Percentiles rank a stretch among this genome's conserved stretches.
phyloP scores from a whole-genome alignment of 2,888 invertebrate genomes.

The Ormyrus nitidulus region DNA sequence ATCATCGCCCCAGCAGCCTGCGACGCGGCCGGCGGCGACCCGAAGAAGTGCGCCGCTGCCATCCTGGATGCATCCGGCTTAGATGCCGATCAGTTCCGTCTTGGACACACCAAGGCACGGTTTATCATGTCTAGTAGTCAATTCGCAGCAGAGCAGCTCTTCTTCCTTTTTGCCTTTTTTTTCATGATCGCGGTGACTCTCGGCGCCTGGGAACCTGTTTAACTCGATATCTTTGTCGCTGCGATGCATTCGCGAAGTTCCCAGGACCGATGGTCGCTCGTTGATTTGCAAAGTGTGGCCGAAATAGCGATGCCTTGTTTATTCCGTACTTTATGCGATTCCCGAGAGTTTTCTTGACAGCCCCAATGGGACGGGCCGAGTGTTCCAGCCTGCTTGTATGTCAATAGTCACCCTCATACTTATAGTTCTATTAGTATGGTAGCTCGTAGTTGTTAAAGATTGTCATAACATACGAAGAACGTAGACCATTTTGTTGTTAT shows the following conservation, averaged over 20 bases:
- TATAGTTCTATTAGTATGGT: conserved; percentile 21
- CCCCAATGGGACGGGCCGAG: conserved; percentile 43
- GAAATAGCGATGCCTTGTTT: conserved; percentile 20
- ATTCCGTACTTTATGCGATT: conserved; percentile 1
- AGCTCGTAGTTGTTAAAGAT: conserved; percentile 4
- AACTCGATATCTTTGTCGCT: background rate
- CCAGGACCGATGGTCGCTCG: background rate
- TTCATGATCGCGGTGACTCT: background rate
- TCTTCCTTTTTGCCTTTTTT: background rate
- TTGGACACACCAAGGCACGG: conserved; percentile 99
- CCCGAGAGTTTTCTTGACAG: background rate
- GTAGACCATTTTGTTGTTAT: conserved; percentile 10
- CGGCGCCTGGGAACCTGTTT: background rate
- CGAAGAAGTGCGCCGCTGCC: conserved; percentile 88
- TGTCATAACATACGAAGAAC: conserved; percentile 1
- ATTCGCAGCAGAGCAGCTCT: conserved; percentile 52
- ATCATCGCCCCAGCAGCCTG: conserved; percentile 96
- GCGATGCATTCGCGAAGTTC: background rate
- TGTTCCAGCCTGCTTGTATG: conserved; percentile 46
- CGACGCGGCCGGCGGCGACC: conserved; percentile 82
- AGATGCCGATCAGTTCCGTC: conserved; percentile 94
- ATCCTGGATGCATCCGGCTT: conserved; percentile 90
- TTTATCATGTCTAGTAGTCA: conserved; percentile 58
- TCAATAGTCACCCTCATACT: conserved; percentile 8
- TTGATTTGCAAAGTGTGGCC: conserved; percentile 27